These are phyloP conservation scores for Tanypteryx hageni DNA, from an alignment of 2,888 invertebrate genomes.

Conservation along the genomic window DNA sequence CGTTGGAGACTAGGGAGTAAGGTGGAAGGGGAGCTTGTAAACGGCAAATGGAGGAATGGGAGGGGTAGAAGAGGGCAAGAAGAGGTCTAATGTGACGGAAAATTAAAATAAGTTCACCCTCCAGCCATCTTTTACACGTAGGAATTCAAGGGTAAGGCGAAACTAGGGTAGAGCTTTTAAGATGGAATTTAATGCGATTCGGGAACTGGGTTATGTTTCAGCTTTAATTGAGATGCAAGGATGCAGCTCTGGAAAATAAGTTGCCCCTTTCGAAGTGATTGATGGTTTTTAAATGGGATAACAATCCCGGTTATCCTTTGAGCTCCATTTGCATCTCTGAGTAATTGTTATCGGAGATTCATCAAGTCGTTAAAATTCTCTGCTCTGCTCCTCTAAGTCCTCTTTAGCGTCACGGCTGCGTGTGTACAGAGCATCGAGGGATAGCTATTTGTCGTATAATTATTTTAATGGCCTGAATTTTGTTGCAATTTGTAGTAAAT, in stretches of 20 bases:
- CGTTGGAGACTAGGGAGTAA: background rate
- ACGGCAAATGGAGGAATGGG: too few relatives aligned
- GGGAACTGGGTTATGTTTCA: conserved; percentile 19
- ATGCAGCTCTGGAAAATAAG: conserved; percentile 28
- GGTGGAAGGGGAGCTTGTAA: background rate
- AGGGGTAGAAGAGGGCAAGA: background rate
- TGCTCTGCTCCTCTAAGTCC: too few relatives aligned
- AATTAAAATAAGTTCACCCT: background rate
- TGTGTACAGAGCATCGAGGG: too few relatives aligned
- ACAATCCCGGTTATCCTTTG: background rate
- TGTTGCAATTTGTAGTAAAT: too few relatives aligned
- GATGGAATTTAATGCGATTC: background rate
- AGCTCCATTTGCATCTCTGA: background rate
- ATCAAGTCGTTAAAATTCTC: too few relatives aligned
- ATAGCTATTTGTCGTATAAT: too few relatives aligned
- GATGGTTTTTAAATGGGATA: background rate
- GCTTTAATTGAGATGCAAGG: conserved; percentile 27
- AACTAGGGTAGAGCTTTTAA: background rate
- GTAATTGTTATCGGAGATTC: background rate
- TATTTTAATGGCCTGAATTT: too few relatives aligned
- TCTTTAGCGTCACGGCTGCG: too few relatives aligned
- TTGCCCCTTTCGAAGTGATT: background rate
- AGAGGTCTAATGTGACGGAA: background rate
- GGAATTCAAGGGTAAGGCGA: background rate
- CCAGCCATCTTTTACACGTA: conserved; percentile 40